Percentiles rank a stretch among this genome's conserved stretches.
Evolutionary conservation across 23 tunicate genomes (phyloP).

Genomic region (Halocynthia aurantium): DNA sequence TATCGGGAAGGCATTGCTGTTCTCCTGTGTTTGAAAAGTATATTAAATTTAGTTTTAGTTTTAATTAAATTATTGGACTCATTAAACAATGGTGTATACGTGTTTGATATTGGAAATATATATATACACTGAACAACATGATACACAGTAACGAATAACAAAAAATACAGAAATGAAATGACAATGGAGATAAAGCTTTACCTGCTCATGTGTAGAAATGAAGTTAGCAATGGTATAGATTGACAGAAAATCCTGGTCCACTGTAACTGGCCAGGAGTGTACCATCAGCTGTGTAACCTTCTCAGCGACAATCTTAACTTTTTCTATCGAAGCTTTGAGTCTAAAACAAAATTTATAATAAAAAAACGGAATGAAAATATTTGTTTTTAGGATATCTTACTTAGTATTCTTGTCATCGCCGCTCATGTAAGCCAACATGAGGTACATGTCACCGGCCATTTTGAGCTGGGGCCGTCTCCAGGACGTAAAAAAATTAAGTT

Average conservation of each 20-base stretch:
- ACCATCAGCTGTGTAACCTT: neutral
- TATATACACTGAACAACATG: too few species aligned
- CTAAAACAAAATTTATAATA: neutral
- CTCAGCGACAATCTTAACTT: conserved; percentile 13
- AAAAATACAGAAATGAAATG: too few species aligned
- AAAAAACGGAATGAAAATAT: neutral
- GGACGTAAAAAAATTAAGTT: neutral
- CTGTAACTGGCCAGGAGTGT: conserved; percentile 14
- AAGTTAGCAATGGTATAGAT: conserved; percentile 13
- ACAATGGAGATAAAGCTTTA: too few species aligned
- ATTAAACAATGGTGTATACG: too few species aligned
- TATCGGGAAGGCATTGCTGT: too few species aligned
- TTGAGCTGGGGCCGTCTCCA: conserved; percentile 9
- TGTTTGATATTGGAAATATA: too few species aligned
- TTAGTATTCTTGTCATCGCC: neutral
- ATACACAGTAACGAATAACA: too few species aligned
- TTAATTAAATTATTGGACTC: too few species aligned
- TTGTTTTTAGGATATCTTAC: neutral
- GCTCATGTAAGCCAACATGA: conserved; percentile 1
- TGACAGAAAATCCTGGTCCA: conserved; percentile 9
- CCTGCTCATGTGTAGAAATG: neutral
- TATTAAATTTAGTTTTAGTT: too few species aligned
- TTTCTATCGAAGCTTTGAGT: neutral
- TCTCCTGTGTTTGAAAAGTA: too few species aligned
- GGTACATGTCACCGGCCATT: conserved; percentile 10